Evolutionary conservation across 2,113 vertebrate genomes (phyloP).

Genomic region (Hemibagrus wyckioides): DNA sequence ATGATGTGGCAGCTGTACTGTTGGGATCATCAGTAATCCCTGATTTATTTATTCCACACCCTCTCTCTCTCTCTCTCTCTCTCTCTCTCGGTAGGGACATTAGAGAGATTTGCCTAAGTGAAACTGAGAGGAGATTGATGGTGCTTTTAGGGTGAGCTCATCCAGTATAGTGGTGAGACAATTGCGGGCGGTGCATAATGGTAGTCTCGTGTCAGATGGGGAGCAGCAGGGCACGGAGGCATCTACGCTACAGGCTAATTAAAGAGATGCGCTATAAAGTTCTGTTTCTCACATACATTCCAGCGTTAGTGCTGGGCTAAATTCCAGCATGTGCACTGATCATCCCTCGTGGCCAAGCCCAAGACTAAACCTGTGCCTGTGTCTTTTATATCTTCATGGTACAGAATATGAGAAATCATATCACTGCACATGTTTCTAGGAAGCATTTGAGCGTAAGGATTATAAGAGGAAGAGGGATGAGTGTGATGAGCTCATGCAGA

Average conservation of each 20-base stretch:
- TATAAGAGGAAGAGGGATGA: not conserved
- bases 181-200: slow-evolving; percentile 24
- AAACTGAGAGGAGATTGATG: slow-evolving; percentile 54
- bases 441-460: not conserved
- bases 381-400: not conserved
- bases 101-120: slow-evolving; percentile 27
- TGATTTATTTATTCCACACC: slow-evolving; percentile 42
- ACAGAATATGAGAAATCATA: not conserved
- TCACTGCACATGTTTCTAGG: too few species aligned
- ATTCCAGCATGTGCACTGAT: not conserved
- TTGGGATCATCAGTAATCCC: slow-evolving; percentile 43
- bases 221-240: slow-evolving; percentile 31
- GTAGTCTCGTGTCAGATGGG: slow-evolving; percentile 43
- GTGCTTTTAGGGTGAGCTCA: slow-evolving; percentile 62
- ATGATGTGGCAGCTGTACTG: slow-evolving; percentile 19
- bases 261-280: not conserved
- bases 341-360: not conserved
- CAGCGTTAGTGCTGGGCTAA: not conserved
- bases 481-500: not conserved
- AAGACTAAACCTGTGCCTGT: not conserved
- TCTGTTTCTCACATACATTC: not conserved
- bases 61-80: not conserved
- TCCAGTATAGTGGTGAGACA: slow-evolving; percentile 42
- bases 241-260: not conserved
- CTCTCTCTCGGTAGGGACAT: slow-evolving; percentile 23